These are phyloP conservation scores for Tokudaia tokunoshimensis DNA, from an alignment of 2,797 vertebrate genomes.

Conservation along the genomic window DNA sequence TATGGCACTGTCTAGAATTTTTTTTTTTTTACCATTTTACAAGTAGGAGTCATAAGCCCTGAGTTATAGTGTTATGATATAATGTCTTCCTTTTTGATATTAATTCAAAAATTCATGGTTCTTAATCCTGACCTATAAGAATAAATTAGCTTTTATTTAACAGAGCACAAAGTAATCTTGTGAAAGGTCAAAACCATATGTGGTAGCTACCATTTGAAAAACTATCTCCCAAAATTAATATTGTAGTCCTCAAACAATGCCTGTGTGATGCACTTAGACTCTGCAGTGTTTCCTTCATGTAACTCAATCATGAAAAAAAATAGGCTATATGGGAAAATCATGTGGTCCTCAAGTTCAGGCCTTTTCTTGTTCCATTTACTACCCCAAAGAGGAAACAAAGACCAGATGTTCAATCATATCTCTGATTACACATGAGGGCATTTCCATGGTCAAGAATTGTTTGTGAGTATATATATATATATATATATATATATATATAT, in stretches of 20 bases:
- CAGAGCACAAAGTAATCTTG: neutral
- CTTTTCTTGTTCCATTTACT: neutral
- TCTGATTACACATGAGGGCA: neutral
- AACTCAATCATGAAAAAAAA: neutral
- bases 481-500: neutral
- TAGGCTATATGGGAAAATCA: neutral
- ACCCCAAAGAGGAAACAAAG: neutral
- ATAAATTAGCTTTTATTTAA: neutral
- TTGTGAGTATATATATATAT: neutral
- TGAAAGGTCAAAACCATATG: neutral
- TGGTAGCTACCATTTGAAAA: neutral
- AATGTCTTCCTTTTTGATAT: constrained; percentile 32
- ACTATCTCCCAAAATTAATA: neutral
- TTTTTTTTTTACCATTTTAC: neutral
- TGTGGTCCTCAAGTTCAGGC: neutral
- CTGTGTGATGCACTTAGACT: neutral
- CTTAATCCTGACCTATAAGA: neutral
- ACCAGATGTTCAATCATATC: neutral
- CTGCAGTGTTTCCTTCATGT: neutral
- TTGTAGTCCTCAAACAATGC: neutral
- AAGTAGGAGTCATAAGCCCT: neutral
- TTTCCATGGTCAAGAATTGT: neutral
- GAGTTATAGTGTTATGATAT: neutral
- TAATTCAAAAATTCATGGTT: constrained; percentile 11
- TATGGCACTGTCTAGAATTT: constrained; percentile 19